Conservation (phyloP, 92 coral and sea anemone species). For the Heliopora coerulea region DNA sequence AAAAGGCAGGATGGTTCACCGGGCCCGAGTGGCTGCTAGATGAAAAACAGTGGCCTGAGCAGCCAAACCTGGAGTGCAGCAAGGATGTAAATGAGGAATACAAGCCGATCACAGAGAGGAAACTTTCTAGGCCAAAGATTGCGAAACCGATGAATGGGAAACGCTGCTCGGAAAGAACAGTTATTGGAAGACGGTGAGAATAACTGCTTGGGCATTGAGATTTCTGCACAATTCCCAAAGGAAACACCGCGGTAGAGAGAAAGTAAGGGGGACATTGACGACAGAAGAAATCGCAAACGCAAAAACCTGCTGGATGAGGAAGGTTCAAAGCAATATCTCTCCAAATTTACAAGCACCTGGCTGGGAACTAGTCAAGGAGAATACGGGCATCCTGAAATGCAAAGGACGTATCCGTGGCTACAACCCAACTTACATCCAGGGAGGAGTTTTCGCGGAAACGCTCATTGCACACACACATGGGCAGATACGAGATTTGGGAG, state of each 20-base stretch:
- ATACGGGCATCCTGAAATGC: slow-evolving; percentile 50
- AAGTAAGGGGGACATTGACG: slow-evolving; percentile 37
- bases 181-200: slow-evolving; percentile 49
- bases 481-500: slow-evolving; percentile 32
- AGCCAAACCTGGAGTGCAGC: too few species aligned
- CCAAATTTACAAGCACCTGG: slow-evolving; percentile 38
- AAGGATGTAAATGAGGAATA: too few species aligned
- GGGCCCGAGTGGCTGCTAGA: slow-evolving; percentile 53
- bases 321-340: slow-evolving; percentile 24
- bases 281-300: slow-evolving; percentile 47
- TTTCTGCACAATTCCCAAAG: slow-evolving; percentile 46
- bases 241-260: slow-evolving; percentile 11
- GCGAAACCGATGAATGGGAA: slow-evolving; percentile 53
- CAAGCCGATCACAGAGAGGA: slow-evolving; percentile 21
- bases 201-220: slow-evolving; percentile 54
- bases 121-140: slow-evolving; percentile 28
- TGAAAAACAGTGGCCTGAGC: too few species aligned
- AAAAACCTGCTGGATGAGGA: slow-evolving; percentile 34
- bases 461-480: slow-evolving; percentile 37
- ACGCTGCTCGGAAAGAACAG: slow-evolving; percentile 41
- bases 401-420: slow-evolving; percentile 52
- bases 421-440: slow-evolving; percentile 42
- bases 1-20: slow-evolving; percentile 49
- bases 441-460: slow-evolving; percentile 34
- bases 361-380: slow-evolving; percentile 40